phyloP scores from a whole-genome alignment of 2,113 vertebrate species.

The Ceratotherium simum region DNA sequence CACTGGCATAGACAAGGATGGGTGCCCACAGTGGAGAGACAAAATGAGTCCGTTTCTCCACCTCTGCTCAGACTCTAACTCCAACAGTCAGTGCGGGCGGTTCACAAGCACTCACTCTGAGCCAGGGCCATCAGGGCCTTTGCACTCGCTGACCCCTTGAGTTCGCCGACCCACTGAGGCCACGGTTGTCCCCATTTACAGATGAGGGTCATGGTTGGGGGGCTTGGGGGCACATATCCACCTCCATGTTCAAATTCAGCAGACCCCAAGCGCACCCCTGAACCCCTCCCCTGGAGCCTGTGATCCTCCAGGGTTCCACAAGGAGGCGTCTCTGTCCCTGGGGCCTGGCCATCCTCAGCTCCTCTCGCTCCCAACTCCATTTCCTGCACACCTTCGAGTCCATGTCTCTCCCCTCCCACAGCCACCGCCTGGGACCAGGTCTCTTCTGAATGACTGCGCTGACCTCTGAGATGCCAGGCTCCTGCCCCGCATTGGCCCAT shows the following conservation, averaged over 20 bases:
- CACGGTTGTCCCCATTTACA: not conserved
- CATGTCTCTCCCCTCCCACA: not conserved
- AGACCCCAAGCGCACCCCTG: not conserved
- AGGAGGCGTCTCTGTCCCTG: accelerated
- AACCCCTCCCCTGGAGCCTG: not conserved
- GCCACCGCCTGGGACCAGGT: not conserved
- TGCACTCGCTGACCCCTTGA: too few species aligned
- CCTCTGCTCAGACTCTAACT: not conserved
- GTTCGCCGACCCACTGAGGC: not conserved
- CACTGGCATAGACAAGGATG: not conserved
- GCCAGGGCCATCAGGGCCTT: too few species aligned
- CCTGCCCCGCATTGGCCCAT: too few species aligned
- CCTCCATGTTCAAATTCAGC: not conserved
- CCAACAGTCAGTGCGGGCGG: too few species aligned
- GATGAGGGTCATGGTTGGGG: too few species aligned
- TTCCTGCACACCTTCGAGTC: too few species aligned
- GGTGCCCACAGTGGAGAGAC: not conserved
- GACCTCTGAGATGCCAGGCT: not conserved
- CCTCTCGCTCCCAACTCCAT: not conserved
- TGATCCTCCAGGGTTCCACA: not conserved
- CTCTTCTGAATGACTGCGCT: not conserved
- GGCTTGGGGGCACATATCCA: not conserved
- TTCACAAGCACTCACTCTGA: not conserved
- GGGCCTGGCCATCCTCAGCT: not conserved
- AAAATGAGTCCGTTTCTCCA: not conserved